Evolutionary conservation across 1,140 invertebrate genomes (phyloP).

Genomic region (Diploscapter pachys): DNA sequence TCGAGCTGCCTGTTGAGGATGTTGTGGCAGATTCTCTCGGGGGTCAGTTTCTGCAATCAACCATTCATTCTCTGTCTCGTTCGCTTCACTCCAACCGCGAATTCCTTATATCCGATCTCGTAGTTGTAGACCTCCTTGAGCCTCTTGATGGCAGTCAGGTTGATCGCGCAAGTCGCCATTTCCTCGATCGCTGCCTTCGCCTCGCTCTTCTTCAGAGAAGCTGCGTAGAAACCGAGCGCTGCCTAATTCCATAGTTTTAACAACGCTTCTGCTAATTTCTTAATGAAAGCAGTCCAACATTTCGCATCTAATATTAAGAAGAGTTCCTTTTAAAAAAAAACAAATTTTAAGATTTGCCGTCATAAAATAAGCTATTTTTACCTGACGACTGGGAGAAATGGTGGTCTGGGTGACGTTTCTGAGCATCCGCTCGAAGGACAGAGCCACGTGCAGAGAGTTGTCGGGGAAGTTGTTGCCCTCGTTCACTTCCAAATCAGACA

Average conservation of each 20-base stretch:
- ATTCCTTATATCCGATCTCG: not conserved
- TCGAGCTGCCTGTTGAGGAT: conserved; percentile 7
- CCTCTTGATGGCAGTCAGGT: conserved; percentile 5
- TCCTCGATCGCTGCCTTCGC: not conserved
- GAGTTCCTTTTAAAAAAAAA: too few relatives aligned
- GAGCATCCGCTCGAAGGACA: conserved; percentile 1
- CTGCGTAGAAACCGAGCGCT: too few relatives aligned
- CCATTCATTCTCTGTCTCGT: not conserved
- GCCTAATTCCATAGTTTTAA: too few relatives aligned
- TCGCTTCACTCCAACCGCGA: not conserved
- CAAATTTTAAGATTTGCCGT: too few relatives aligned
- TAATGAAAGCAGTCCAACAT: too few relatives aligned
- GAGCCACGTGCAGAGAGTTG: not conserved
- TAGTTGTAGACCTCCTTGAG: conserved; percentile 17
- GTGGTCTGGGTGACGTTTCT: not conserved
- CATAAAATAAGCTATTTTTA: not conserved
- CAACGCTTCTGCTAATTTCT: too few relatives aligned
- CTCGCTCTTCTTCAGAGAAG: too few relatives aligned
- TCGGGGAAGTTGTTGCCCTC: not conserved
- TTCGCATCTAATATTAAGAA: too few relatives aligned
- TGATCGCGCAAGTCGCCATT: not conserved
- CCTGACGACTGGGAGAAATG: conserved; percentile 7
- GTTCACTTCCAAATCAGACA: too few relatives aligned
- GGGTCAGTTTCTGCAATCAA: not conserved
- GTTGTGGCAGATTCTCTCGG: conserved; percentile 22